Percentiles rank a stretch among this genome's conserved stretches.
phyloP scores from a whole-genome alignment of 2,113 vertebrate species.

The Thinocorus orbignyianus region DNA sequence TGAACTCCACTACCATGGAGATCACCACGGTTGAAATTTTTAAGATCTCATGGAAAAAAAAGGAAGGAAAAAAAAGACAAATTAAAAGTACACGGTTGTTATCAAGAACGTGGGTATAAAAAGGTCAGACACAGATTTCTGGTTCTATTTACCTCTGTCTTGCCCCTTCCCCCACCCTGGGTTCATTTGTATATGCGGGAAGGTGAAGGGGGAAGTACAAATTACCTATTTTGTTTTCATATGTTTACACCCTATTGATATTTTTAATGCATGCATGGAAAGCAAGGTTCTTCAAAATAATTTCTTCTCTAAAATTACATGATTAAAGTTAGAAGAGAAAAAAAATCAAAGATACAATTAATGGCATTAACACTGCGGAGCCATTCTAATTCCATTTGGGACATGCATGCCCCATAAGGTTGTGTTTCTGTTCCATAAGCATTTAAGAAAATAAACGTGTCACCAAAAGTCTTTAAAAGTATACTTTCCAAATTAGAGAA shows the following conservation, averaged over 20 bases:
- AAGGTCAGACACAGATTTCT: not conserved
- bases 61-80: not conserved
- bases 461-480: not conserved
- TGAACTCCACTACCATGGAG: not conserved
- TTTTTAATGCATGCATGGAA: not conserved
- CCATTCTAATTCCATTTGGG: not conserved
- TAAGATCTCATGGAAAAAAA: not conserved
- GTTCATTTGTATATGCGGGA: not conserved
- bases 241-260: not conserved
- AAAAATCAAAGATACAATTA: not conserved
- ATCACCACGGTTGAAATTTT: not conserved
- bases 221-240: not conserved
- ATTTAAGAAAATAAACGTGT: slow-evolving; percentile 11
- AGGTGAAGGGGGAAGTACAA: not conserved
- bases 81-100: not conserved
- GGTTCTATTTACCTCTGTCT: not conserved
- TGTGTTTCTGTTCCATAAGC: not conserved
- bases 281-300: not conserved
- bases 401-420: not conserved
- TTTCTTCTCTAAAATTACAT: not conserved
- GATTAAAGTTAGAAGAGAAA: not conserved
- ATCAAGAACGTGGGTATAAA: not conserved
- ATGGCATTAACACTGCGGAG: not conserved
- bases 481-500: slow-evolving; percentile 18
- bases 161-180: rapidly evolving